Evolutionary conservation across 2,888 invertebrate species (phyloP), one percentile per base, ranked within the genome.

Genomic region (Eilema sororculum): DNA sequence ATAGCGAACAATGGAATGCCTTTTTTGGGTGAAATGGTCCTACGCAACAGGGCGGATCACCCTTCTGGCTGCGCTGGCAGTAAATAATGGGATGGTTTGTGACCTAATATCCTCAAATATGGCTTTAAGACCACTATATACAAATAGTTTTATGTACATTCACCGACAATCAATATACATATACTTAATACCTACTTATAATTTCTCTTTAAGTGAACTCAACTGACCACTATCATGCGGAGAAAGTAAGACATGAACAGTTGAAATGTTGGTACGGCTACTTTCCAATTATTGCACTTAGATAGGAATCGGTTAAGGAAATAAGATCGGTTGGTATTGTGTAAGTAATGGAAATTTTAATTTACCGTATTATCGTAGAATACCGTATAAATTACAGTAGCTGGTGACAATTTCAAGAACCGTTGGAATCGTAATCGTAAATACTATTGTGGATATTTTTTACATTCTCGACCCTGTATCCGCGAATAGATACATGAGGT

Each of bases 141-240:
- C 28, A 28, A 28, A 28, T 4, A 4, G 12, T 37, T 37, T n/a
- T 60, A 12, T 60, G 12, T n/a, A 62, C 22, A 33, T 62, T 24
- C 6, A 22, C 13, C 24, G 16, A 6, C 24, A 58, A 25, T 12
- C 57, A 10, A 13, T 58, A 24, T 3, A 57, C 10, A 57, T n/a
- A 56, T 20, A 30, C n/a, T 33, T 33, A 37, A 33, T 61, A 37
- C 13, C 61, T 37, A 24, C 13, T 28, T 52, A 60, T 33, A 64
- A 64, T 64, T 64, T 30, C 46, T 64, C 63, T 64, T n/a, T 64
- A 56, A 24, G 69, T 77, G 61, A 81, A 79, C 75, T 67, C 10
- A 73, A 77, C 81, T 79, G 79, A 81, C 75, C 77, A 75, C 75
- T 81, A 79, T 70, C 71, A 62, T 65, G n/a, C 16, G 33, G 82